Conservation (phyloP, 1,140 invertebrate species). For the Gryllus bimaculatus region DNA sequence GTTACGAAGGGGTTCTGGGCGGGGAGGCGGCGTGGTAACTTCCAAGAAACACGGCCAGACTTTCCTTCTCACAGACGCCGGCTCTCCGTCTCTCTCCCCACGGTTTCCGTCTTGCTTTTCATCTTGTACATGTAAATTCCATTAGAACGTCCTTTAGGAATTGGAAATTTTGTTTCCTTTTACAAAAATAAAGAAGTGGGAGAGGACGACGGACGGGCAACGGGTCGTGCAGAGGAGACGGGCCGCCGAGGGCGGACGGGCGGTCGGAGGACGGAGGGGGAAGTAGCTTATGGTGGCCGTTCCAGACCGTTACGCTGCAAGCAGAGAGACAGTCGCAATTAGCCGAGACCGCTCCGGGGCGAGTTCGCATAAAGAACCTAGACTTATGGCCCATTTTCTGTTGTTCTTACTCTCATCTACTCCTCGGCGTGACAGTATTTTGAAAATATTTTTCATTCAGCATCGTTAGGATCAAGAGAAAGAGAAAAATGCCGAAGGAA, state of each 20-base stretch:
- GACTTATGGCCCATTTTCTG: not conserved
- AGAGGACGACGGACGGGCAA: too few species aligned
- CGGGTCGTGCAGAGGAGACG: not conserved
- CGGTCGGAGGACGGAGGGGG: not conserved
- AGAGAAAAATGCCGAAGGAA: not conserved
- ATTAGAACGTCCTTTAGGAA: not conserved
- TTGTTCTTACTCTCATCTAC: not conserved
- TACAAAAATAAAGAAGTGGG: not conserved
- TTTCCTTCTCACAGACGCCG: too few species aligned
- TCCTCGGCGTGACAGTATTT: not conserved
- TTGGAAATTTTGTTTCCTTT: not conserved
- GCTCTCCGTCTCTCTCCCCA: not conserved
- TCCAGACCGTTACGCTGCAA: not conserved
- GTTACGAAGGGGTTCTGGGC: not conserved
- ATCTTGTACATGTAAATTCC: slow-evolving; percentile 5
- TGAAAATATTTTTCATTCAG: not conserved
- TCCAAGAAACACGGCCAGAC: not conserved
- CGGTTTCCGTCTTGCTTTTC: not conserved
- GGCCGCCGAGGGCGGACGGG: too few species aligned
- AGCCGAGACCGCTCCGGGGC: not conserved
- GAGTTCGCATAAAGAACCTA: not conserved
- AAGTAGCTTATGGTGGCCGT: not conserved
- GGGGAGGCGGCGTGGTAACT: not conserved
- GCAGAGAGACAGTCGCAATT: not conserved
- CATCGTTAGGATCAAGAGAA: not conserved